Conservation (phyloP, 2,888 invertebrate species). For the Ochropacha duplaris region DNA sequence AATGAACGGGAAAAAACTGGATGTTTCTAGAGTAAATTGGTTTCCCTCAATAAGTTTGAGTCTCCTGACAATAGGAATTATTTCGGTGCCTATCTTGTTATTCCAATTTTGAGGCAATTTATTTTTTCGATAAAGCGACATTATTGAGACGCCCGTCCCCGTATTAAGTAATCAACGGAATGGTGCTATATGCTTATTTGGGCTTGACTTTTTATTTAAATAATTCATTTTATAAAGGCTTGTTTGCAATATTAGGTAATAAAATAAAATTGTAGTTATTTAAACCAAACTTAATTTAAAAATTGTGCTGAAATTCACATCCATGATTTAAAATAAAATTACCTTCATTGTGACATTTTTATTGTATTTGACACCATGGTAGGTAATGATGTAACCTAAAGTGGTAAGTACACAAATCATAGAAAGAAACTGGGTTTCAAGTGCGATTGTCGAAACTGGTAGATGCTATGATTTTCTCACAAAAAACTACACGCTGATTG, state of each 20-base stretch:
- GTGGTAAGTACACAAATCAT: no score
- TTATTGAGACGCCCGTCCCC: conserved; percentile 33
- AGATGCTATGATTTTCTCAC: no score
- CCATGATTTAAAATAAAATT: no score
- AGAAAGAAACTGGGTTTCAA: no score
- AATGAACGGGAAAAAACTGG: conserved; percentile 41
- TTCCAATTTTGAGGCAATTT: conserved; percentile 67
- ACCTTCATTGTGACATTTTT: no score
- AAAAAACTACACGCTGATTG: no score
- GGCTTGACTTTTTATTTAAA: background rate
- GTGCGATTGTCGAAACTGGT: no score
- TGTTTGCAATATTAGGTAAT: background rate
- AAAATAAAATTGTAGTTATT: no score
- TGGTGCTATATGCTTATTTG: background rate
- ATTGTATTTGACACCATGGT: no score
- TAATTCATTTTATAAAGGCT: background rate
- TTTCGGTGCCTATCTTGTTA: conserved; percentile 68
- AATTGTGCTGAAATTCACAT: no score
- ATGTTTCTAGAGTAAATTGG: conserved; percentile 59
- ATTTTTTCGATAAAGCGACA: conserved; percentile 41
- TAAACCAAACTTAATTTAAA: no score
- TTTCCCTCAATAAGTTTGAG: conserved; percentile 66
- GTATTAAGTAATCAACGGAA: conserved; percentile 43
- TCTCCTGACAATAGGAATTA: conserved; percentile 73
- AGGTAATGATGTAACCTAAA: no score